These are phyloP conservation scores for Resseliella maxima DNA, from an alignment of 2,888 invertebrate species.

Conservation along the genomic window DNA sequence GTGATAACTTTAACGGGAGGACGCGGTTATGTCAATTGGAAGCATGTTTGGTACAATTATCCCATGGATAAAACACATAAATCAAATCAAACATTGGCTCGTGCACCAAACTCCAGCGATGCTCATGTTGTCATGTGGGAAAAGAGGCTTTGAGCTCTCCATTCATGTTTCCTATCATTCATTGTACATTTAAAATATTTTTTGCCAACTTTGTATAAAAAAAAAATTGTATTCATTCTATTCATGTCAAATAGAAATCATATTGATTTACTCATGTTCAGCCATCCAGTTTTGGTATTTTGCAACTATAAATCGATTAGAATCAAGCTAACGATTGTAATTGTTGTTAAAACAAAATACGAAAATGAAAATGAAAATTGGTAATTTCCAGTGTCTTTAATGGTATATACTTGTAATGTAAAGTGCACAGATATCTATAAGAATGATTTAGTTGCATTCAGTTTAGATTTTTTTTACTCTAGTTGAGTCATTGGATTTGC, in stretches of 20 bases:
- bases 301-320: no score
- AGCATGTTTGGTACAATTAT: constrained; percentile 75
- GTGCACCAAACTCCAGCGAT: constrained; percentile 82
- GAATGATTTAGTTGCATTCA: background rate
- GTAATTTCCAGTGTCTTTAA: background rate
- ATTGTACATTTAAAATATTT: background rate
- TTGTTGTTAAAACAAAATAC: background rate
- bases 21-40: constrained; percentile 87
- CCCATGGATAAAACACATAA: constrained; percentile 64
- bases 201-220: background rate
- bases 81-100: constrained; percentile 64
- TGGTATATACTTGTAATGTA: background rate
- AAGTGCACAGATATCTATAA: background rate
- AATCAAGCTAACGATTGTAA: no score
- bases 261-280: background rate
- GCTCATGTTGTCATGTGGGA: constrained; percentile 94
- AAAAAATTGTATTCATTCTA: background rate
- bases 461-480: background rate
- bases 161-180: background rate
- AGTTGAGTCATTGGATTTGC: background rate
- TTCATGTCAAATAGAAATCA: background rate
- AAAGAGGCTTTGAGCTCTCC: constrained; percentile 74
- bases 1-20: constrained; percentile 89
- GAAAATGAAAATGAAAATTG: background rate
- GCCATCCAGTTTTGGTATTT: no score